Conservation (phyloP, 1,140 invertebrate species). For the Drosophila oshimai region DNA sequence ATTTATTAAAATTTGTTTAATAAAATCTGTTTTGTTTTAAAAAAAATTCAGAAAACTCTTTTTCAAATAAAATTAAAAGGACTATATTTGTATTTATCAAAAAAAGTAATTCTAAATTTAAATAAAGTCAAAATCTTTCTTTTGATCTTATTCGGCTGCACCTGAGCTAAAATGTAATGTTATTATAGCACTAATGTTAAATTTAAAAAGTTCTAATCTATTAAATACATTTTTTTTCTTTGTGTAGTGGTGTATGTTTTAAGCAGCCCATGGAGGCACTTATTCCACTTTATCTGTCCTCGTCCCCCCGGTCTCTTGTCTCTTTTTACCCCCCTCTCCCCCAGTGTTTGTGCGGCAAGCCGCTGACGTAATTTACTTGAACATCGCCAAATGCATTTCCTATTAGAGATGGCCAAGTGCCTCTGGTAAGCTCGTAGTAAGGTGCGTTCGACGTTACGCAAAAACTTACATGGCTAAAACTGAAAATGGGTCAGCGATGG, state of each 20-base stretch:
- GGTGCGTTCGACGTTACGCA: conserved; percentile 35
- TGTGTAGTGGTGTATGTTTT: conserved; percentile 54
- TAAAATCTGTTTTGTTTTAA: too few species aligned
- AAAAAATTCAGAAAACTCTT: too few species aligned
- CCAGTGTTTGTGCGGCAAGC: conserved; percentile 43
- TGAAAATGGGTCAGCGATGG: conserved; percentile 24
- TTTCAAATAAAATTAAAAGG: too few species aligned
- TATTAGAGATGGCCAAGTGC: conserved; percentile 42
- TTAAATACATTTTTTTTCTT: neutral
- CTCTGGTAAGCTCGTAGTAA: conserved; percentile 2
- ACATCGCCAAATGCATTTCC: conserved; percentile 68
- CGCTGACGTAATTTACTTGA: conserved; percentile 74
- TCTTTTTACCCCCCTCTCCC: neutral
- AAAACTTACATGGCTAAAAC: conserved; percentile 26
- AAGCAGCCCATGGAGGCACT: conserved; percentile 67
- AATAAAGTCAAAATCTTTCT: too few species aligned
- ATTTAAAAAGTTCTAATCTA: neutral
- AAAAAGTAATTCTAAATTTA: too few species aligned
- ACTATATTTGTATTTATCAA: too few species aligned
- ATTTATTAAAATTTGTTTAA: too few species aligned
- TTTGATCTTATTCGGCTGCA: too few species aligned
- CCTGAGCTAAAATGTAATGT: too few species aligned
- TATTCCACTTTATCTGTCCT: conserved; percentile 38
- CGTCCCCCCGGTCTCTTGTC: too few species aligned
- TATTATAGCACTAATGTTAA: too few species aligned